phyloP scores from a whole-genome alignment of 2,888 invertebrate species.

The Criorhina ranunculi region DNA sequence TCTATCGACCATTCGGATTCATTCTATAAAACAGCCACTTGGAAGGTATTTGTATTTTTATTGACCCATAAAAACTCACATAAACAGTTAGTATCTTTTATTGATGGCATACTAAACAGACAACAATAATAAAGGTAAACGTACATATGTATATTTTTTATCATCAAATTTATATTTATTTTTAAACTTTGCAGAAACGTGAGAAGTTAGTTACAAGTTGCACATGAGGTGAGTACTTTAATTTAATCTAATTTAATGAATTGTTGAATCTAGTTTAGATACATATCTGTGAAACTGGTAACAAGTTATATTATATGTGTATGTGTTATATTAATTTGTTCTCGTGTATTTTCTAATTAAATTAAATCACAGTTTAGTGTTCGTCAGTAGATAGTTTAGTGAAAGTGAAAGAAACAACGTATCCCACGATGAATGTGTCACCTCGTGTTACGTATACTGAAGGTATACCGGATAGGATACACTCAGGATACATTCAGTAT shows the following conservation, averaged over 20 bases:
- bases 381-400: not conserved
- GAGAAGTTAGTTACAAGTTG: not conserved
- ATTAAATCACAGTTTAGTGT: not conserved
- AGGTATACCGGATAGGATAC: slow-evolving; percentile 99
- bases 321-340: not conserved
- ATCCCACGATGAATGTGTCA: slow-evolving; percentile 89
- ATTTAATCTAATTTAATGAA: not conserved
- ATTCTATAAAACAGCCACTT: slow-evolving; percentile 64
- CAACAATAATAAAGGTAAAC: slow-evolving; percentile 41
- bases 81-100: slow-evolving; percentile 74
- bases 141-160: slow-evolving; percentile 10
- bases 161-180: slow-evolving; percentile 17
- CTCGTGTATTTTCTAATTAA: too few species aligned
- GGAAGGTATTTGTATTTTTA: slow-evolving; percentile 64
- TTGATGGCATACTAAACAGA: slow-evolving; percentile 32
- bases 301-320: not conserved
- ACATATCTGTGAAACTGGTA: not conserved
- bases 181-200: slow-evolving; percentile 15
- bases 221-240: slow-evolving; percentile 1
- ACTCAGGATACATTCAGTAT: slow-evolving; percentile 99
- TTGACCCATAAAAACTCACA: slow-evolving; percentile 66
- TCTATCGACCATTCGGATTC: slow-evolving; percentile 53
- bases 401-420: slow-evolving; percentile 9
- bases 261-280: not conserved
- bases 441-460: slow-evolving; percentile 99